These are phyloP conservation scores for Apostichopus parvimensis DNA, from an alignment of 35 echinoderm and acorn worm species.

Conservation along the genomic window DNA sequence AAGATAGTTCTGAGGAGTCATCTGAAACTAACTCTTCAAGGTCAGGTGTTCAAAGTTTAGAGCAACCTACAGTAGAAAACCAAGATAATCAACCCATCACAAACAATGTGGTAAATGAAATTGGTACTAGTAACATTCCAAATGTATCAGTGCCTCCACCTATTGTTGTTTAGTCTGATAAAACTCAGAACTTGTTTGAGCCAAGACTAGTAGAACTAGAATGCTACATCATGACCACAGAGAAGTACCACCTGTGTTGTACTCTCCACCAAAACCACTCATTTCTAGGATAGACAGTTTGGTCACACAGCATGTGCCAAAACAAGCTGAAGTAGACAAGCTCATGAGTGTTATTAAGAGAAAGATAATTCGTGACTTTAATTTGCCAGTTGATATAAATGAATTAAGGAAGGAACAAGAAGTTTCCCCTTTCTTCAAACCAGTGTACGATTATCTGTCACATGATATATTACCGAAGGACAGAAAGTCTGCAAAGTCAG, in stretches of 20 bases:
- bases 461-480: conserved; percentile 61
- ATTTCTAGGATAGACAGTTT: too few relatives aligned
- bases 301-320: too few relatives aligned
- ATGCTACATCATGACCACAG: background rate
- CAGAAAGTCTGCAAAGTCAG: conserved; percentile 50
- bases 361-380: conserved; percentile 63
- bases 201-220: conserved; percentile 45
- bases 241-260: conserved; percentile 39
- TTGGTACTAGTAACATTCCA: background rate
- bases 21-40: background rate
- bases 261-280: conserved; percentile 56
- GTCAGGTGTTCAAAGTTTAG: background rate
- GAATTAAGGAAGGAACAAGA: conserved; percentile 42
- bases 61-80: background rate
- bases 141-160: background rate
- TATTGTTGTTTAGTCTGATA: background rate
- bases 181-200: conserved; percentile 6
- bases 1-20: background rate
- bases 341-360: conserved; percentile 39
- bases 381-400: conserved; percentile 54
- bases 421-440: conserved; percentile 52
- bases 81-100: background rate
- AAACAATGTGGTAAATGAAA: background rate
- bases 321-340: conserved; percentile 54
- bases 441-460: conserved; percentile 66